Evolutionary conservation across 2,888 invertebrate species (phyloP).

Genomic region (Germaria angustata): DNA sequence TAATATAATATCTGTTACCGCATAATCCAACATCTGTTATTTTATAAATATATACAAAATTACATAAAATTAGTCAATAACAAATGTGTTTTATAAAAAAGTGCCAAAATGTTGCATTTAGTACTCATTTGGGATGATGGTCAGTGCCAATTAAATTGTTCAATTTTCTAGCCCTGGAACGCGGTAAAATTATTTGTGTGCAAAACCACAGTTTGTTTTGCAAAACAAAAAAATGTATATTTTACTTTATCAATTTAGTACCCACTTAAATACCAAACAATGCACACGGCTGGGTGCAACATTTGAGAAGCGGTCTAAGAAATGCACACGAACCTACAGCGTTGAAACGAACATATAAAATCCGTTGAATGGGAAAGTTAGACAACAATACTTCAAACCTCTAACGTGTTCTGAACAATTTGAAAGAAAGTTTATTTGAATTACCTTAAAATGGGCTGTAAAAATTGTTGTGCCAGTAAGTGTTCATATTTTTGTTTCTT

Average conservation of each 20-base stretch:
- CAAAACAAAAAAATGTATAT: background rate
- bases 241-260: constrained; percentile 7
- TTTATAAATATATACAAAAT: too few species aligned
- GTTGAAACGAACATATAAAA: constrained; percentile 43
- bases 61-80: too few species aligned
- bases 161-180: too few species aligned
- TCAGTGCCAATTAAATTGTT: too few species aligned
- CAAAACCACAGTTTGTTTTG: constrained; percentile 30
- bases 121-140: too few species aligned
- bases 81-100: too few species aligned
- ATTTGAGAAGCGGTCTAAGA: background rate
- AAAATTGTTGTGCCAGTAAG: constrained; percentile 74
- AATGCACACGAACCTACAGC: constrained; percentile 57
- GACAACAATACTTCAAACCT: background rate
- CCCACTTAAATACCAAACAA: constrained; percentile 8
- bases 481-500: constrained; percentile 7
- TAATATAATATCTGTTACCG: too few species aligned
- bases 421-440: background rate
- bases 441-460: constrained; percentile 72
- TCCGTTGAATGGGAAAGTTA: background rate
- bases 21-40: too few species aligned
- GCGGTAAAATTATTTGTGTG: too few species aligned
- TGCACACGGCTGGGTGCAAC: constrained; percentile 46
- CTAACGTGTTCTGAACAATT: constrained; percentile 8
- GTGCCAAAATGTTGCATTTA: too few species aligned